phyloP scores from a whole-genome alignment of 64 coral and sea anemone genomes.

The Montipora sp. region DNA sequence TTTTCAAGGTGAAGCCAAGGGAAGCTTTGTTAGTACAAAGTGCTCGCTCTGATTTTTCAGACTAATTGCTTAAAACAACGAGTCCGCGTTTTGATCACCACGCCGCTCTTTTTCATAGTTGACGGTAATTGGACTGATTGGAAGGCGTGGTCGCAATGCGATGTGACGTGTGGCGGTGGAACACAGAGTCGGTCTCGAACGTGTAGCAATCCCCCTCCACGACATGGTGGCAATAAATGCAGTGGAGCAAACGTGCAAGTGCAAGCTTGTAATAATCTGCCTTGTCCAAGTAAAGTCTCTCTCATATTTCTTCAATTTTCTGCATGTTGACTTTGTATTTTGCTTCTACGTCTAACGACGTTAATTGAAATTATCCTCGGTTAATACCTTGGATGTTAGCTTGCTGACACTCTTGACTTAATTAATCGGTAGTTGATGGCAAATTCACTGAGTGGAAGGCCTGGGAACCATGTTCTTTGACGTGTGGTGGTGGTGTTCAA shows the following conservation, averaged over 20 bases:
- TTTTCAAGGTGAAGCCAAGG: too few relatives aligned
- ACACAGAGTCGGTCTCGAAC: not conserved
- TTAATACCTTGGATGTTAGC: too few relatives aligned
- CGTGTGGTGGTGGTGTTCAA: constrained; percentile 73
- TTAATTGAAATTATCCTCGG: not conserved
- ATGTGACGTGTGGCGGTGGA: constrained; percentile 48
- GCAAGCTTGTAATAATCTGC: not conserved
- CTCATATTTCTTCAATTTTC: not conserved
- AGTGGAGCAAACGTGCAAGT: not conserved
- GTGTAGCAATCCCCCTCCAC: constrained; percentile 10
- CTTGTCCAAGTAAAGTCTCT: constrained; percentile 8
- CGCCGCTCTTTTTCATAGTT: constrained; percentile 22
- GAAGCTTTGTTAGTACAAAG: not conserved
- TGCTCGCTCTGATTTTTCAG: not conserved
- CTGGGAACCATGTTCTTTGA: constrained; percentile 69
- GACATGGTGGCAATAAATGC: not conserved
- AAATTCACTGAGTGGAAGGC: constrained; percentile 74
- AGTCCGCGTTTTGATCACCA: not conserved
- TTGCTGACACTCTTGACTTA: not conserved
- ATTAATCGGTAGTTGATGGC: constrained; percentile 56
- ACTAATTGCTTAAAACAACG: not conserved
- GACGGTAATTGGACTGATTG: constrained; percentile 43
- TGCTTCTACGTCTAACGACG: not conserved
- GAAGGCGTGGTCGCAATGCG: constrained; percentile 23
- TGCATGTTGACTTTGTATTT: not conserved